Evolutionary conservation across 30 jellyfish, hydroid and myxozoan species (phyloP).

Genomic region (Haliclystus octoradiatus): DNA sequence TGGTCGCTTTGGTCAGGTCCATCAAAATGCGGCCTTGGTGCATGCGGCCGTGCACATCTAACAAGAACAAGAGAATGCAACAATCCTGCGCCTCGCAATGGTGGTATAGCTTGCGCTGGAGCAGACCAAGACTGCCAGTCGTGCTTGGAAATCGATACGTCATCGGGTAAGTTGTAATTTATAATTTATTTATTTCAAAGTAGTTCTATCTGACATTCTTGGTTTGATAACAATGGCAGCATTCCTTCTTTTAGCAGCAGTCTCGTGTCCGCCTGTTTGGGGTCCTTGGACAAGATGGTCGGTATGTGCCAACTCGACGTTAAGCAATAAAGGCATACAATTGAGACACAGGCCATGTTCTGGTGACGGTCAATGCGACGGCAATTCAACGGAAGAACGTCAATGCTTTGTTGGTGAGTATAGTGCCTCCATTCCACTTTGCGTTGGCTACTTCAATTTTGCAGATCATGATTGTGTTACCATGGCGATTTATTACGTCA

Average conservation of each 20-base stretch:
- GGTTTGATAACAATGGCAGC: too few relatives aligned
- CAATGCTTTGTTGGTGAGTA: not conserved
- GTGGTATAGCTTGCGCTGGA: conserved; percentile 64
- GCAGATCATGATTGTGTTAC: too few relatives aligned
- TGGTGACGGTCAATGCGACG: not conserved
- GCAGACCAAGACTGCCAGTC: conserved; percentile 16
- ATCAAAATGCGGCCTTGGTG: conserved; percentile 56
- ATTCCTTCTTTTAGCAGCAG: too few relatives aligned
- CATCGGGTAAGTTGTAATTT: too few relatives aligned
- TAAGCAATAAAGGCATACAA: not conserved
- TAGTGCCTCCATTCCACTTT: too few relatives aligned
- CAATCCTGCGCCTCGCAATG: conserved; percentile 38
- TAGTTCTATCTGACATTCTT: too few relatives aligned
- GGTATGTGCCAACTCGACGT: not conserved
- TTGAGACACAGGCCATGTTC: not conserved
- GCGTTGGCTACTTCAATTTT: too few relatives aligned
- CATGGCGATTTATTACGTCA: too few relatives aligned
- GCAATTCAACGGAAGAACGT: not conserved
- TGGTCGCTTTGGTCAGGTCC: conserved; percentile 49
- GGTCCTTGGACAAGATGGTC: not conserved
- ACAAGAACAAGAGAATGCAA: conserved; percentile 36
- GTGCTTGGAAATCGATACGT: too few relatives aligned
- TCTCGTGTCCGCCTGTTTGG: not conserved
- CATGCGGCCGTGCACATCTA: conserved; percentile 51
- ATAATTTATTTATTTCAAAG: too few relatives aligned